phyloP scores from a whole-genome alignment of 2,888 invertebrate genomes.

The Lasioglossum figueresi region DNA sequence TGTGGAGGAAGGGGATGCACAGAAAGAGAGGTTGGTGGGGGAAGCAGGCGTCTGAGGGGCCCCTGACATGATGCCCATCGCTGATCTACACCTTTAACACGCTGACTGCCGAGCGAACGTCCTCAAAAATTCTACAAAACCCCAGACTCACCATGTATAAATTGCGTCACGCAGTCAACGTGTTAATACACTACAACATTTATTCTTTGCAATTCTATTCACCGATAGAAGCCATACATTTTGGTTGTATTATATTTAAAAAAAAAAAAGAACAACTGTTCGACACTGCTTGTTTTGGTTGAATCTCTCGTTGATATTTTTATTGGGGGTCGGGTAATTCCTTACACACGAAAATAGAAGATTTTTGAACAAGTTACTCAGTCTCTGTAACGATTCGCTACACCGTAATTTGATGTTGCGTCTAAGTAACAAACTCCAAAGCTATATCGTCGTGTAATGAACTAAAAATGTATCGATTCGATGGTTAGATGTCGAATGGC shows the following conservation, averaged over 20 bases:
- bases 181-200: constrained; percentile 4
- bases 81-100: neutral
- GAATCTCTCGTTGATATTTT: constrained; percentile 8
- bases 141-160: neutral
- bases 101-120: neutral
- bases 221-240: constrained; percentile 1
- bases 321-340: constrained; percentile 47
- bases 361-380: neutral
- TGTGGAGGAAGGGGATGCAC: no score
- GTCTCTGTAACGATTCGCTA: neutral
- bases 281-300: neutral
- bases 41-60: no score
- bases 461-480: constrained; percentile 21
- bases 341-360: neutral
- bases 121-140: neutral
- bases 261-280: no score
- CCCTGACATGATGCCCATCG: no score
- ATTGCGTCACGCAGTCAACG: neutral
- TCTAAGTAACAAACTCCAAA: neutral
- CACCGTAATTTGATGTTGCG: neutral
- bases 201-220: neutral
- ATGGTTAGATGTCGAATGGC: neutral
- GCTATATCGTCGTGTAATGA: neutral
- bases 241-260: neutral
- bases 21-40: no score